Base-by-base conservation (phyloP, 2,888 invertebrate species). In the Myopa testacea region DNA sequence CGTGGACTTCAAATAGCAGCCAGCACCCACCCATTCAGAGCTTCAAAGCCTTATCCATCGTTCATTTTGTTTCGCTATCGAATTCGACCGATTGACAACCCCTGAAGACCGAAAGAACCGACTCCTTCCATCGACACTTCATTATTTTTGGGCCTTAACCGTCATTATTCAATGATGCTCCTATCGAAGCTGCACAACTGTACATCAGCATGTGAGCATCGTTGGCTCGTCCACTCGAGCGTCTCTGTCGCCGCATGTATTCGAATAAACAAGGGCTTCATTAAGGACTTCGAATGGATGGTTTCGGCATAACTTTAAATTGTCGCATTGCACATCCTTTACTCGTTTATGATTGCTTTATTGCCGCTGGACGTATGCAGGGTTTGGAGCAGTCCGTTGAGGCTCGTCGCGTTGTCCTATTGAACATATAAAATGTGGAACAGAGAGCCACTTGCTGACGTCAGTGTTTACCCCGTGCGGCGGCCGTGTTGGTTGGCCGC, bases 91-190 rank as follows among this genome's bases (percentile, higher is more conserved):
- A 84, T 86, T 85, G 83, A 85, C 86, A 85, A 79, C 85, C 85
- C 82, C 84, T 82, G 78, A 70, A 77, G 73, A 55, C 38, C 70
- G 75, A 77, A 71, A 77, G 62, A 55, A 62, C 72, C 68, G 19
- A 26, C 68, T 63, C 37, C 14, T 52, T 26, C 52, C 69, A 40
- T 45, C 45, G 14, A 26, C 58, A n/a, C 55, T 73, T n/a, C 62
- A 45, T 40, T 62, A 37, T 40, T 63, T n/a, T 87, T 86, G 85
- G 86, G 87, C 86, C 87, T 87, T 87, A 87, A 87, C 87, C 87
- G 87, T 87, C 87, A 87, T 87, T 87, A 87, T 87, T 87, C 87
- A 87, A 86, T 87, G 87, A 86, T 87, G 50, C 65, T n/a, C 16
- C 2, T 10, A 14, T 14, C 26, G 26, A 26, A 26, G 2, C 26